Conservation (phyloP, 2,113 vertebrate species). For the Macroglossus sobrinus region DNA sequence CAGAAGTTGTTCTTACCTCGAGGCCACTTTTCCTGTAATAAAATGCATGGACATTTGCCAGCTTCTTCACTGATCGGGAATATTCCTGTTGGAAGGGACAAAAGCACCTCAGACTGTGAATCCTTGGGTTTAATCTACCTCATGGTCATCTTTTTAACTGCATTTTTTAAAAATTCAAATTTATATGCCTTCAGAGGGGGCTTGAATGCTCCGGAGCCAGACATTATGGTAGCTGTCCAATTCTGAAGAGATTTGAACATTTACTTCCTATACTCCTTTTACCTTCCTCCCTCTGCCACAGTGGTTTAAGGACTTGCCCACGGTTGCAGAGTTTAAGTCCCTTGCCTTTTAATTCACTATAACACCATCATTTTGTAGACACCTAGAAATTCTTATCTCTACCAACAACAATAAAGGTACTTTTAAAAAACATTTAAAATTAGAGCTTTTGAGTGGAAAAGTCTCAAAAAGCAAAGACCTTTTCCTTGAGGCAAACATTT, state of each 20-base stretch:
- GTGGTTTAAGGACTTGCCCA: background rate
- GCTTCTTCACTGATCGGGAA: background rate
- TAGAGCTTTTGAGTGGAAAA: slow-evolving; percentile 16
- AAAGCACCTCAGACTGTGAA: background rate
- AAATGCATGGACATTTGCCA: background rate
- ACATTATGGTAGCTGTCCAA: background rate
- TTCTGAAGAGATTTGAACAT: background rate
- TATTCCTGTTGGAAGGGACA: background rate
- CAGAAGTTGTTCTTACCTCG: background rate
- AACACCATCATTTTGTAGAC: background rate
- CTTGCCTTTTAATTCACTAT: background rate
- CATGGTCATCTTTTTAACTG: background rate
- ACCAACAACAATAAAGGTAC: background rate
- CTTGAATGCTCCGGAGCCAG: background rate
- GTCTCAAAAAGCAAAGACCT: slow-evolving; percentile 39
- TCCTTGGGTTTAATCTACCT: background rate
- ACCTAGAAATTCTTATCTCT: background rate
- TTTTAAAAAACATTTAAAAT: slow-evolving; percentile 10
- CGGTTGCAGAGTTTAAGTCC: background rate
- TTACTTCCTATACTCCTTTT: background rate
- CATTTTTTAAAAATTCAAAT: background rate
- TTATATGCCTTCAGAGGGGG: background rate
- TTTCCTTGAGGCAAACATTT: slow-evolving; percentile 46
- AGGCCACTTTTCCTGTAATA: background rate
- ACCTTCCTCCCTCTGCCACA: background rate